phyloP scores from a whole-genome alignment of 2,888 invertebrate genomes.

The Pollenia amentaria region DNA sequence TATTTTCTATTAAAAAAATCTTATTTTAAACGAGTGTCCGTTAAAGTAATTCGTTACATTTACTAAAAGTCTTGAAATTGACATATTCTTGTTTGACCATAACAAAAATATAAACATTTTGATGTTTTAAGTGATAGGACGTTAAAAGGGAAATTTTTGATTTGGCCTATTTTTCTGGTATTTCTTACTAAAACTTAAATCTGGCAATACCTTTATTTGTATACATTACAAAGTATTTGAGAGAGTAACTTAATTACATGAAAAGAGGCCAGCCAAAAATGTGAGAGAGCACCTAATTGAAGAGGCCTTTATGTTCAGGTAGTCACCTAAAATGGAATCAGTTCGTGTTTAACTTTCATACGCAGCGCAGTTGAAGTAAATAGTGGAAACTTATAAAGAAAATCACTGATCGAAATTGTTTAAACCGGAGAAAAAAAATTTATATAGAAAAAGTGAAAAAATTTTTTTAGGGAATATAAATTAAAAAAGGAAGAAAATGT shows the following conservation, averaged over 20 bases:
- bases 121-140: no score
- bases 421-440: conserved; percentile 47
- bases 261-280: conserved; percentile 22
- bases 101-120: no score
- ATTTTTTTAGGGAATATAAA: conserved; percentile 21
- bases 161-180: neutral
- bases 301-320: conserved; percentile 70
- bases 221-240: conserved; percentile 20
- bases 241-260: conserved; percentile 25
- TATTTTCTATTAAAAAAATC: no score
- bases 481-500: conserved; percentile 41
- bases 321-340: conserved; percentile 65
- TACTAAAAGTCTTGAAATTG: no score
- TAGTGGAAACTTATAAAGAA: conserved; percentile 12
- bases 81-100: no score
- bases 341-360: conserved; percentile 73
- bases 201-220: conserved; percentile 14
- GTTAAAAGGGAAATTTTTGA: no score
- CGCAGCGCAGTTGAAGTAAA: conserved; percentile 67
- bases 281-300: conserved; percentile 61
- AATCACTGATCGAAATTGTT: conserved; percentile 16
- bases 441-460: conserved; percentile 30
- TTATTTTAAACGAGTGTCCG: no score
- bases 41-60: no score
- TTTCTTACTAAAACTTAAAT: neutral